phyloP scores from a whole-genome alignment of 2,797 vertebrate species.

The Zalophus californianus region DNA sequence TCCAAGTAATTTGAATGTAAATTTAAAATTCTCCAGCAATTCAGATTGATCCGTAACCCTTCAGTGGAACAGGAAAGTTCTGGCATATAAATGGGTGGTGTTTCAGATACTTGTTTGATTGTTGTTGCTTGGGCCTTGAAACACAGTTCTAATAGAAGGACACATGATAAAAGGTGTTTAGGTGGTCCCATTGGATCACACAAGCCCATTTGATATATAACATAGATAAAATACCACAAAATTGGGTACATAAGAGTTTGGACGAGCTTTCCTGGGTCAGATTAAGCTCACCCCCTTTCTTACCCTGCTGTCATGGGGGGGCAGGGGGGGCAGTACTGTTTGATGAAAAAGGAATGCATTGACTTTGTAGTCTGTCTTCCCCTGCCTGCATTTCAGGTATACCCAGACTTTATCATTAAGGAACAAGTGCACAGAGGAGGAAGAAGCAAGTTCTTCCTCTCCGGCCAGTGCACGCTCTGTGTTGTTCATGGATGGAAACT shows the following conservation, averaged over 20 bases:
- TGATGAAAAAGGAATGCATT: neutral
- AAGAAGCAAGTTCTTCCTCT: neutral
- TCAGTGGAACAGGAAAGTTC: neutral
- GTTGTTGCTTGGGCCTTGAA: neutral
- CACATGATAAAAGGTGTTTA: neutral
- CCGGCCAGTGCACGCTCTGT: neutral
- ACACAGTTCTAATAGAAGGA: conserved; percentile 43
- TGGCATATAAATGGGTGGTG: neutral
- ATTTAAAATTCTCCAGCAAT: conserved; percentile 54
- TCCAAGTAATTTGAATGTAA: conserved; percentile 67
- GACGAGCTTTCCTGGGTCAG: neutral
- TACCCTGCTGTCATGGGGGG: neutral
- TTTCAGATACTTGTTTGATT: conserved; percentile 46
- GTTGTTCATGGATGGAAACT: neutral
- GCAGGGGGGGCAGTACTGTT: neutral
- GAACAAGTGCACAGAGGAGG: neutral
- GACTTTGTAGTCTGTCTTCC: neutral
- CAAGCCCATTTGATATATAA: conserved; percentile 24
- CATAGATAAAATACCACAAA: conserved; percentile 32
- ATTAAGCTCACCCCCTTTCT: neutral
- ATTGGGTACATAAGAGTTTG: neutral
- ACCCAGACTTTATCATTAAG: neutral
- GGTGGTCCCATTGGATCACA: neutral
- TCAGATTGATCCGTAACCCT: conserved; percentile 26
- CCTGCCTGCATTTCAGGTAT: neutral